phyloP scores from a whole-genome alignment of 92 coral and sea anemone species.

The Porites rus region DNA sequence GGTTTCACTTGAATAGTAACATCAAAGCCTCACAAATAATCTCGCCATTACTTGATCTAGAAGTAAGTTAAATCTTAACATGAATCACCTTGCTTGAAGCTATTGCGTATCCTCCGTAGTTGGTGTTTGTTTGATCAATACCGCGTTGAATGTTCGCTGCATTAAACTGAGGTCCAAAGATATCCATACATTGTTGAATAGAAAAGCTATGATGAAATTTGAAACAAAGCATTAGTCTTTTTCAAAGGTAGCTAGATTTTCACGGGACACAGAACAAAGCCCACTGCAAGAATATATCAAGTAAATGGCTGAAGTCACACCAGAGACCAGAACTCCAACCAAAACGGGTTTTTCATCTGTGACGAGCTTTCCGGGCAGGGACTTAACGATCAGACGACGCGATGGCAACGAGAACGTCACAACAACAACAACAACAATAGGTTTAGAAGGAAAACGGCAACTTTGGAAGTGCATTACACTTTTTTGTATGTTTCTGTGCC shows the following conservation, averaged over 20 bases:
- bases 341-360: too few relatives aligned
- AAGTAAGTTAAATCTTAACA: not conserved
- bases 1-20: not conserved
- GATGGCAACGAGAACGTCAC: too few relatives aligned
- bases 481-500: too few relatives aligned
- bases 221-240: not conserved
- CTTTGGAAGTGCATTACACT: too few relatives aligned
- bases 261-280: too few relatives aligned
- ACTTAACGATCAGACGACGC: too few relatives aligned
- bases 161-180: constrained; percentile 87
- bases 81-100: constrained; percentile 84
- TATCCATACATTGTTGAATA: constrained; percentile 94
- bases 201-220: constrained; percentile 57
- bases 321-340: too few relatives aligned
- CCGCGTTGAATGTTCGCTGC: constrained; percentile 79
- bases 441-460: too few relatives aligned
- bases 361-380: too few relatives aligned
- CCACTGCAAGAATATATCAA: too few relatives aligned
- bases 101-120: constrained; percentile 92
- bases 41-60: not conserved
- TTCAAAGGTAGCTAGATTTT: not conserved
- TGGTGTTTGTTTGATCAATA: constrained; percentile 87
- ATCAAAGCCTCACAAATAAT: not conserved
- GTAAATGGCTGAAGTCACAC: too few relatives aligned
- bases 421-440: too few relatives aligned